A percentile compares a stretch with the other conserved stretches of the same genome.
Evolutionary conservation across 1,140 invertebrate species (phyloP).

Genomic region (Drosophila ironensis): DNA sequence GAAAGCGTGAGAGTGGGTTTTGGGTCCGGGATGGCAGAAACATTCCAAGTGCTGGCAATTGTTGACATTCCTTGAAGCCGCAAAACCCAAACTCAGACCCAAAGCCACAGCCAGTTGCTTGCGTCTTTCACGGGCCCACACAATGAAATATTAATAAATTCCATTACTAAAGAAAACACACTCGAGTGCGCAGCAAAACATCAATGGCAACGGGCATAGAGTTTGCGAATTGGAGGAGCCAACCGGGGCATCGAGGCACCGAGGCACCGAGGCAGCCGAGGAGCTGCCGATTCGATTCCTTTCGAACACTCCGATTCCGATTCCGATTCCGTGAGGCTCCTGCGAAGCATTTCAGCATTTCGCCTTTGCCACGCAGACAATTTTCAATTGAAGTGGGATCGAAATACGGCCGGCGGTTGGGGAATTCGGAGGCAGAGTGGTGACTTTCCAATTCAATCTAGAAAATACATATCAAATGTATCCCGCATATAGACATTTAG

Average conservation of each 20-base stretch:
- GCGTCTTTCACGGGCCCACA: constrained; percentile 38
- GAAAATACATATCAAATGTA: constrained; percentile 47
- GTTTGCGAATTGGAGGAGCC: constrained; percentile 8
- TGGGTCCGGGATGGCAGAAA: constrained; percentile 2
- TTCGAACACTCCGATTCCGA: background rate
- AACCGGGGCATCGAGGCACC: background rate
- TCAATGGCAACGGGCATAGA: constrained; percentile 56
- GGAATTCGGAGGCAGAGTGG: constrained; percentile 1
- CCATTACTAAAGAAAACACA: constrained; percentile 79
- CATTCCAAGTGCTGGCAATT: constrained; percentile 61
- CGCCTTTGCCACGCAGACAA: constrained; percentile 67
- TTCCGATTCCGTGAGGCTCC: constrained; percentile 21
- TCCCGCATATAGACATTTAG: constrained; percentile 56
- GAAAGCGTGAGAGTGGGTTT: background rate
- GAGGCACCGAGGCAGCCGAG: background rate
- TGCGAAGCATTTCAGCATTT: constrained; percentile 47
- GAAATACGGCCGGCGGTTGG: constrained; percentile 21
- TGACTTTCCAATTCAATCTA: constrained; percentile 62
- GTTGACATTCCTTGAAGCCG: constrained; percentile 67
- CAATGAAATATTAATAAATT: constrained; percentile 81
- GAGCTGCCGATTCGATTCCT: constrained; percentile 27
- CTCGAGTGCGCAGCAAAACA: constrained; percentile 76
- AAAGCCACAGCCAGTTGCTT: background rate
- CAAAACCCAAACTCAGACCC: constrained; percentile 21
- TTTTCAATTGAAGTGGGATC: constrained; percentile 70